Percentiles rank a stretch among this genome's conserved stretches.
Evolutionary conservation across 2,113 vertebrate genomes (phyloP).

Genomic region (Phasianus colchicus): DNA sequence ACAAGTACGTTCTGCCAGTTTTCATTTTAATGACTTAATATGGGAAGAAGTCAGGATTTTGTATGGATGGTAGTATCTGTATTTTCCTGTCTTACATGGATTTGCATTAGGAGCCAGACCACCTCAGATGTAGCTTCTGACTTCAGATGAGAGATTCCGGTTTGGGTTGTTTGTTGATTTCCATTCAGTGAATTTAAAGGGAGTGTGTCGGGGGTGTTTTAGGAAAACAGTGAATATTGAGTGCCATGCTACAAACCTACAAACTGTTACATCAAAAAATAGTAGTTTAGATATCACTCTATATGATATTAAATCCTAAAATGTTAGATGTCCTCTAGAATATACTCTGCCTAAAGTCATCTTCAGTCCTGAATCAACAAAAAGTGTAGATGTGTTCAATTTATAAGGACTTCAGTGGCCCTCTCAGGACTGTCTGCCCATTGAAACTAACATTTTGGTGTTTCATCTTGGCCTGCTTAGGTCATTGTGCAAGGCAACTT

Average conservation of each 20-base stretch:
- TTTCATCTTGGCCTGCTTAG: background rate
- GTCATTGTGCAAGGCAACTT: background rate
- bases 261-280: background rate
- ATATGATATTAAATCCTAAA: background rate
- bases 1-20: constrained; percentile 5
- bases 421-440: background rate
- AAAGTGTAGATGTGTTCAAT: background rate
- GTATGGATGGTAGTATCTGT: background rate
- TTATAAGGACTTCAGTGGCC: background rate
- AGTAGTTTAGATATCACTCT: background rate
- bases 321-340: background rate
- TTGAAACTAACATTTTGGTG: background rate
- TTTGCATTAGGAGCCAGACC: background rate
- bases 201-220: background rate
- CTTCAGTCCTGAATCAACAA: background rate
- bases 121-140: background rate
- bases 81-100: background rate
- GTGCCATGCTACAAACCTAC: background rate
- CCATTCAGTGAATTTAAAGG: background rate
- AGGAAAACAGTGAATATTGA: background rate
- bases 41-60: background rate
- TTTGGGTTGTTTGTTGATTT: background rate
- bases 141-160: background rate
- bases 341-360: background rate
- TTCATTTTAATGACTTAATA: background rate